Evolutionary conservation across 2,888 invertebrate species (phyloP).

Genomic region (Stomorhina lunata): DNA sequence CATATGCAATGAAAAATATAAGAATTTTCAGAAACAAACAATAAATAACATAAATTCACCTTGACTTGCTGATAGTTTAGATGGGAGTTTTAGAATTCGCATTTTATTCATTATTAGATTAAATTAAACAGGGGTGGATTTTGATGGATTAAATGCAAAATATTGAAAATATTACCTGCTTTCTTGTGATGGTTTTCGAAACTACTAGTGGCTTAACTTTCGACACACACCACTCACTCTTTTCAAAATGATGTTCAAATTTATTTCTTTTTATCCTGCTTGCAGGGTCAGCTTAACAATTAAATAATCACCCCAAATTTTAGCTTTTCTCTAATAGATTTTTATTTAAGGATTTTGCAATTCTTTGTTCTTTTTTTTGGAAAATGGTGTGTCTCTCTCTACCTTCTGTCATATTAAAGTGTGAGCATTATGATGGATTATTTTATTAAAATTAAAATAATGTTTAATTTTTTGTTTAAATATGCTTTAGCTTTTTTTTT

Average conservation of each 20-base stretch:
- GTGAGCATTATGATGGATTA: slow-evolving; percentile 77
- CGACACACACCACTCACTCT: slow-evolving; percentile 26
- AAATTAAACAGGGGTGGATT: slow-evolving; percentile 46
- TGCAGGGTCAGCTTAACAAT: slow-evolving; percentile 52
- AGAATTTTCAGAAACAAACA: background rate
- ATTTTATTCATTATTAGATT: background rate
- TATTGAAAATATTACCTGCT: slow-evolving; percentile 47
- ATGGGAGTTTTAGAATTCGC: background rate
- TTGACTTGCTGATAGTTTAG: slow-evolving; percentile 29
- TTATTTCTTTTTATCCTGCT: background rate
- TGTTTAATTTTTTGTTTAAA: slow-evolving; percentile 53
- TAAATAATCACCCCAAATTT: slow-evolving; percentile 43
- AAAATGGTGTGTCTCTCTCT: background rate
- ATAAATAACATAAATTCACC: slow-evolving; percentile 52
- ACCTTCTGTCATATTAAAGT: slow-evolving; percentile 67
- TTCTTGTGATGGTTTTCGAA: background rate
- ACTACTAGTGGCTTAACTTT: slow-evolving; percentile 58
- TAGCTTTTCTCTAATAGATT: background rate
- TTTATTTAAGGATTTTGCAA: slow-evolving; percentile 23
- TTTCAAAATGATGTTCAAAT: background rate
- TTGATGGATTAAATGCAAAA: slow-evolving; percentile 56
- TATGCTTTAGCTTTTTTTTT: background rate
- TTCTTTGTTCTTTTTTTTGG: background rate
- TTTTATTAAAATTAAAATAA: slow-evolving; percentile 76
- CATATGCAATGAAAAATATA: slow-evolving; percentile 50